Conservation (phyloP, 2,113 vertebrate genomes). For the Ptilorrhoa leucosticta region DNA sequence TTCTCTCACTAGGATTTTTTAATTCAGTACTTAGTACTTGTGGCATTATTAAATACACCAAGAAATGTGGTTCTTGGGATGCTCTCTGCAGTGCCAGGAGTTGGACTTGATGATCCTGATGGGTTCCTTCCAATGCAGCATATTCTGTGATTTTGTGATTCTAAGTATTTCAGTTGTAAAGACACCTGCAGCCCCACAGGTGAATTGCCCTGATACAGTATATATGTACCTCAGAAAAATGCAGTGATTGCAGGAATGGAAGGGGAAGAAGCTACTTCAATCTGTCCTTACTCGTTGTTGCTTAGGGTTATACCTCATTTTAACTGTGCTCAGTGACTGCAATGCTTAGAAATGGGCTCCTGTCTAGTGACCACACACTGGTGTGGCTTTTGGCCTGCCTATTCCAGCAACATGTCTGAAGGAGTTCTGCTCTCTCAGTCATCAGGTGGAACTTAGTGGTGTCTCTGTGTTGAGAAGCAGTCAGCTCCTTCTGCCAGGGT, state of each 20-base stretch:
- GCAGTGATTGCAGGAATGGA: background rate
- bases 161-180: background rate
- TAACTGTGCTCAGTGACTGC: background rate
- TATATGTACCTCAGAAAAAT: background rate
- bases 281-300: background rate
- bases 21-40: background rate
- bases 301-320: background rate
- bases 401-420: background rate
- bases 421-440: background rate
- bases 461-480: background rate
- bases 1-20: background rate
- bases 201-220: background rate
- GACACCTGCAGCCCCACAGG: accelerated
- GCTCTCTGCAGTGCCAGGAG: background rate
- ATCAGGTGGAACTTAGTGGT: background rate
- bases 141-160: background rate
- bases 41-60: background rate
- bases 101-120: background rate
- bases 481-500: background rate
- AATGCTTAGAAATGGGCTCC: background rate
- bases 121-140: background rate
- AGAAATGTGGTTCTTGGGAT: background rate
- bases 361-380: background rate
- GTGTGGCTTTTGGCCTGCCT: background rate
- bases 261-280: background rate